Evolutionary conservation across 2,888 invertebrate genomes (phyloP), one percentile per base, ranked within the genome.

Genomic region (Leptopilina syphax): DNA sequence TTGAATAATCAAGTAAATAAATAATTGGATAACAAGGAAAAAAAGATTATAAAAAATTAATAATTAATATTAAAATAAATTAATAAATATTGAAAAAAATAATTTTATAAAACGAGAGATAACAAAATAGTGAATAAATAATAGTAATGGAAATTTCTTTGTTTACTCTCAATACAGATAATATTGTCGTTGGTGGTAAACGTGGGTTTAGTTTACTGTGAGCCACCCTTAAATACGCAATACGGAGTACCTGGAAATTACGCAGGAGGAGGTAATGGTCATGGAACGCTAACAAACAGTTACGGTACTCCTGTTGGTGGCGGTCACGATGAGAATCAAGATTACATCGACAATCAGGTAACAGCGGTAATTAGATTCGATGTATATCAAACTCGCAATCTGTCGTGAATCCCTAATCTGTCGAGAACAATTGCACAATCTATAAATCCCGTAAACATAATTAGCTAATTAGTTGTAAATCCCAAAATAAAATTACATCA

Each of bases 281-380:
- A 85, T 63, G 87, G 85, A 77, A 81, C 82, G 79, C 84, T 87
- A 82, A 89, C 87, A 76, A 89, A 89, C 85, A 88, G 89, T 83
- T 90, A 90, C 80, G 89, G 89, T 63, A 80, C 88, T 76, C 88
- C 90, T 78, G 78, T 88, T 76, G 87, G 85, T 82, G 84, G 85
- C 77, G 85, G 87, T 76, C 90, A 89, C 83, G 88, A 89, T 83
- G 85, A 87, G 77, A 86, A 90, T 79, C 91, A 91, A 83, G 90
- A 92, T 86, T 91, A 91, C 85, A 87, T 88, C 83, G 91, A 91
- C 83, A 90, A 87, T 81, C 91, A 91, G 89, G 91, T 90, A 85
- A 85, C 83, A 34, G 65, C 73, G 70, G 54, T 27, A 44, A 66
- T 34, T 65, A 63, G 50, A 65, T 34, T 60, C 54, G 34, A 9